Evolutionary conservation across 2,113 vertebrate genomes (phyloP), one percentile per base, ranked within the genome.

Genomic region (Misgurnus mizolepis): DNA sequence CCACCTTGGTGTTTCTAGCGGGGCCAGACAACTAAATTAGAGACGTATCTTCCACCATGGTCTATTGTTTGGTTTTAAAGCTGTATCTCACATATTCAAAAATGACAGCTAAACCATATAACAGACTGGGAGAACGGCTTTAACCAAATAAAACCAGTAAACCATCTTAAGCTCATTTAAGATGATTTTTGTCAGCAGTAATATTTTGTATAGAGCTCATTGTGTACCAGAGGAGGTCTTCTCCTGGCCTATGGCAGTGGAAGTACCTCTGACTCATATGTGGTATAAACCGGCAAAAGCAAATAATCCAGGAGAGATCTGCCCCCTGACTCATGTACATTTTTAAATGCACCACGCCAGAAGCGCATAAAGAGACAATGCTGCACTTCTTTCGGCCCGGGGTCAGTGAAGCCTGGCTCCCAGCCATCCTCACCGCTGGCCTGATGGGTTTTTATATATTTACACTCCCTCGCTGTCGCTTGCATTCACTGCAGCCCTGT

Each of bases 371-470:
- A 75, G 67, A 85, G 82, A 92, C 87, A 90, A 89, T 86, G 87
- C 84, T 80, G 86, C 81, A 84, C 88, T 91, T 90, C 86, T 88
- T 88, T 79, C 68, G 67, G 78, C 83, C 41, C 40, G 81, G 53
- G 67, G 67, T 69, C 72, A 60, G 62, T 39, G 64, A 49, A 17
- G 58, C 9, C 76, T 85, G 90, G 90, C 89, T 34, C 69, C 72
- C 45, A 14, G 87, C 90, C 88, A 90, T 83, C 85, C 87, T 86
- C 80, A 69, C 83, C 85, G 81, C 85, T 14, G 84, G 86, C 86
- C 89, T 87, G 87, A 89, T 87, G 83, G 85, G 80, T 89, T 88
- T 34, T 1, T 88, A 87, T 84, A 82, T 82, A 84, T 89, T 85
- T 85, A 88, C 78, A 79, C 85, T 84, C 53, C 14, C 17, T 71